Conservation (phyloP, 1,140 invertebrate genomes). For the Micrasema longulum region DNA sequence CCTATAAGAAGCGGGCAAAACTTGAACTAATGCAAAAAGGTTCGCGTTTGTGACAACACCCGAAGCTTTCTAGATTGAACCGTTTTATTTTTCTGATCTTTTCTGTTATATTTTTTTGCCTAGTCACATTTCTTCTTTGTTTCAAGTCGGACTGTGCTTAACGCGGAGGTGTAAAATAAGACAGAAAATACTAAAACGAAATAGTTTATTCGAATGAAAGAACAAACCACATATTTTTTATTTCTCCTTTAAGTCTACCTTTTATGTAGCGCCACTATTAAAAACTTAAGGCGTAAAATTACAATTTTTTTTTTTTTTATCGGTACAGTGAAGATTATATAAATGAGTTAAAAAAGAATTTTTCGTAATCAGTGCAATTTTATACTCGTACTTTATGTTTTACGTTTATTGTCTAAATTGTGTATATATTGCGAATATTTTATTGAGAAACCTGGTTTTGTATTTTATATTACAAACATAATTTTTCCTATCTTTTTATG, state of each 20-base stretch:
- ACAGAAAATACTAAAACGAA: slow-evolving; percentile 14
- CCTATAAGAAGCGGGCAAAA: background rate
- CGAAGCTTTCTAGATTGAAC: background rate
- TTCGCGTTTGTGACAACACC: background rate
- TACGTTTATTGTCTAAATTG: background rate
- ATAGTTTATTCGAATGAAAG: slow-evolving; percentile 7
- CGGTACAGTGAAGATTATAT: background rate
- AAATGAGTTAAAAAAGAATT: background rate
- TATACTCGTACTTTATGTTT: background rate
- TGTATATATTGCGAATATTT: no score
- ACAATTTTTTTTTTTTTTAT: background rate
- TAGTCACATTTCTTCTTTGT: no score
- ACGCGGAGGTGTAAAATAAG: slow-evolving; percentile 14
- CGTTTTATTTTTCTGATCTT: background rate
- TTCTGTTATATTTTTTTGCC: background rate
- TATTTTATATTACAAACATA: background rate
- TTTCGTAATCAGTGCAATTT: background rate
- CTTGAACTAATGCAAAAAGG: background rate
- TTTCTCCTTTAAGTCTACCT: background rate
- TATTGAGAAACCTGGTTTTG: background rate
- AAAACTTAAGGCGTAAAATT: no score
- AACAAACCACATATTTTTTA: slow-evolving; percentile 6
- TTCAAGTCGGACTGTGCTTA: slow-evolving; percentile 5
- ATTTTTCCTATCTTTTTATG: background rate
- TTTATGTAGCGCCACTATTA: no score